These are phyloP conservation scores for Xestoiulus laeticollis DNA, from an alignment of 2,888 invertebrate species.

Conservation along the genomic window DNA sequence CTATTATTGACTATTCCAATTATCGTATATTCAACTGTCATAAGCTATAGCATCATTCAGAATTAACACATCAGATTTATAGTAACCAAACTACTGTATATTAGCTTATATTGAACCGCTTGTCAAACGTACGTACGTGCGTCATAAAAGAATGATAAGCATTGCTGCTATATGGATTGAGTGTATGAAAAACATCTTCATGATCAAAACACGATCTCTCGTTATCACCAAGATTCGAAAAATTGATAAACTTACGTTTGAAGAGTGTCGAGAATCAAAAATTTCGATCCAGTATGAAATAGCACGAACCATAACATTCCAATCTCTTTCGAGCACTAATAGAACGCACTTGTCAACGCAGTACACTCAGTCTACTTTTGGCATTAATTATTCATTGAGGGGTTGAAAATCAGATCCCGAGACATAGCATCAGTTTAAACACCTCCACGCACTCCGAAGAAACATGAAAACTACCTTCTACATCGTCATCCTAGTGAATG, in stretches of 20 bases:
- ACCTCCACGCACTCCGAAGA: constrained; percentile 14
- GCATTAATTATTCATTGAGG: background rate
- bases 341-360: constrained; percentile 1
- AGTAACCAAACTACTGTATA: too few relatives aligned
- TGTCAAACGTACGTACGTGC: too few relatives aligned
- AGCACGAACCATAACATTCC: background rate
- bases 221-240: background rate
- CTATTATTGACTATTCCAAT: too few relatives aligned
- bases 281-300: background rate
- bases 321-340: background rate
- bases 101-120: too few relatives aligned
- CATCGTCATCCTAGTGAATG: background rate
- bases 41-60: too few relatives aligned
- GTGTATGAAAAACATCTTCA: too few relatives aligned
- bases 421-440: background rate
- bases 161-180: too few relatives aligned
- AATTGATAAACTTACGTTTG: constrained; percentile 10
- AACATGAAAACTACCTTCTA: background rate
- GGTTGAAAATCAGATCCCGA: constrained; percentile 24
- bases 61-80: too few relatives aligned
- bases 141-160: too few relatives aligned
- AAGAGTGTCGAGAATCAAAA: background rate
- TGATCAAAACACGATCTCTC: background rate
- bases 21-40: too few relatives aligned
- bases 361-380: background rate